Conservation (phyloP, 2,113 vertebrate genomes). For the Sporophila hypoxantha region DNA sequence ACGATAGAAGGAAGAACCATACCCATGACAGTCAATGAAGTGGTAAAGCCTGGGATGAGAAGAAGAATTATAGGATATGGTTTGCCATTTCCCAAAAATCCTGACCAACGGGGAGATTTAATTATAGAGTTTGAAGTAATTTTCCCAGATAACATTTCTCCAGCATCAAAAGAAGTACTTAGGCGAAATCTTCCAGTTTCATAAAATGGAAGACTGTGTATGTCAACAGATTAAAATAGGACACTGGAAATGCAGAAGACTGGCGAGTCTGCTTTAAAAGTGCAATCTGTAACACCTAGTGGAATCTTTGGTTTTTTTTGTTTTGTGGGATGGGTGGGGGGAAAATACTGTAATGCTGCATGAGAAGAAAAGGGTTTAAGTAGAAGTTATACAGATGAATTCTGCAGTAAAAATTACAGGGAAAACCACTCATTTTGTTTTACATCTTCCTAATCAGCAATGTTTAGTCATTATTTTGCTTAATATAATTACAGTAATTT, state of each 20-base stretch:
- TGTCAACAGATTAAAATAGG: conserved; percentile 61
- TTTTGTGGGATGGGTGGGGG: conserved; percentile 39
- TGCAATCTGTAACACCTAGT: conserved; percentile 73
- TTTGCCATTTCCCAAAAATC: conserved; percentile 92
- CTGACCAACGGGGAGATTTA: conserved; percentile 92
- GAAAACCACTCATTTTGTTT: conserved; percentile 58
- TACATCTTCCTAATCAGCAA: conserved; percentile 54
- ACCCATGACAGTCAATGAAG: conserved; percentile 93
- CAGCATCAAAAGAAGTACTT: conserved; percentile 92
- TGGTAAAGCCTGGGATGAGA: conserved; percentile 95
- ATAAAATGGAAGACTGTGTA: conserved; percentile 61
- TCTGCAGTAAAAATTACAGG: conserved; percentile 61
- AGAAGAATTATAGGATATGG: conserved; percentile 92
- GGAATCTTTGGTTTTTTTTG: conserved; percentile 49
- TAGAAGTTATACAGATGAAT: conserved; percentile 40
- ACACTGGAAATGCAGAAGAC: conserved; percentile 70
- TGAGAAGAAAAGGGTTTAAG: conserved; percentile 44
- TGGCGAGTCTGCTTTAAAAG: conserved; percentile 71
- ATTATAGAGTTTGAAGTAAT: conserved; percentile 95
- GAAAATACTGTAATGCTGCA: conserved; percentile 54
- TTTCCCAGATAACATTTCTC: conserved; percentile 89
- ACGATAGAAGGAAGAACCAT: conserved; percentile 93
- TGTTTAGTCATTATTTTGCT: conserved; percentile 56
- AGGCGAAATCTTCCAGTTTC: conserved; percentile 92
- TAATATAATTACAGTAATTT: conserved; percentile 41